These are phyloP conservation scores for Ovis canadensis DNA, from an alignment of 2,113 vertebrate species.

Conservation along the genomic window DNA sequence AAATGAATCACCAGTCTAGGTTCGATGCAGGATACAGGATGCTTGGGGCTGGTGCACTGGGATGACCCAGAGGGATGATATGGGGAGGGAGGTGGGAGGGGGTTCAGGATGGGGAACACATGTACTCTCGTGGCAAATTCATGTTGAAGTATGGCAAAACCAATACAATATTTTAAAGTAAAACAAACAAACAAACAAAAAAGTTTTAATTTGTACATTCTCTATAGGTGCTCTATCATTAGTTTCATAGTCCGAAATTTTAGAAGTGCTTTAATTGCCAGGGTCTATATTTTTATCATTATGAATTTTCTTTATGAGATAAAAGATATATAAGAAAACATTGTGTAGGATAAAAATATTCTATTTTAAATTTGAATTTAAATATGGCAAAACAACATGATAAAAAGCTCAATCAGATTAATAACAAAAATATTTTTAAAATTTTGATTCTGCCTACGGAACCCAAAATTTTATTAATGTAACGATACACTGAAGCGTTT, in stretches of 20 bases:
- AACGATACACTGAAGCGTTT: neutral
- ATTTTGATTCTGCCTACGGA: neutral
- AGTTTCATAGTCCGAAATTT: neutral
- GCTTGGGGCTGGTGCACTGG: too few relatives aligned
- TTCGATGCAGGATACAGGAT: too few relatives aligned
- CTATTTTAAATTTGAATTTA: neutral
- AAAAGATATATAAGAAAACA: neutral
- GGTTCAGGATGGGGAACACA: too few relatives aligned
- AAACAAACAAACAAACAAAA: neutral
- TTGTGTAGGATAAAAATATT: neutral
- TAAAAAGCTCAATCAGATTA: neutral
- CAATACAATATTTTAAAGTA: too few relatives aligned
- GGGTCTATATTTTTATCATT: neutral
- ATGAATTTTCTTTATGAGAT: neutral
- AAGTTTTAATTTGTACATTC: neutral
- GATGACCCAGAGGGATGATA: too few relatives aligned
- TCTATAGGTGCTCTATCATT: neutral
- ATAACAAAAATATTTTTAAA: neutral
- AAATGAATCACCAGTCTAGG: too few relatives aligned
- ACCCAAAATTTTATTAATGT: neutral
- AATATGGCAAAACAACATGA: neutral
- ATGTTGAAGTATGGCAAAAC: too few relatives aligned
- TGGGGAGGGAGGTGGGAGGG: too few relatives aligned
- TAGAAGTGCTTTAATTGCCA: neutral
- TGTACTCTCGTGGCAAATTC: too few relatives aligned